Conservation (phyloP, 2,797 vertebrate species). For the Tapera naevia region DNA sequence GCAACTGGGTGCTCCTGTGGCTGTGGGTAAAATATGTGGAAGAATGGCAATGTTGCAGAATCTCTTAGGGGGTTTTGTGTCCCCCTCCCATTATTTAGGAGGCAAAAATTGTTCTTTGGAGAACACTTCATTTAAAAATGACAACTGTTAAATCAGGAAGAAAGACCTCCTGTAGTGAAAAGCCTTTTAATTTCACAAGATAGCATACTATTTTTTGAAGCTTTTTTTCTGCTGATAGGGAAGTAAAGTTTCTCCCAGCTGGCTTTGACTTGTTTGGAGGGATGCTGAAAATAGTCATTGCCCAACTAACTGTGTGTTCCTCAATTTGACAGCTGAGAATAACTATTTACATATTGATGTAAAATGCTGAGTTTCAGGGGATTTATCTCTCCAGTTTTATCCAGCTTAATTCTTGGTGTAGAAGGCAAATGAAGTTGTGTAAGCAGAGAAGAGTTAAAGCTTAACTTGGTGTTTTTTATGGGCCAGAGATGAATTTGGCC, state of each 20-base stretch:
- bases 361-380: background rate
- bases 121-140: background rate
- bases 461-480: background rate
- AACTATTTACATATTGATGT: constrained; percentile 18
- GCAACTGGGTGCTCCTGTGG: background rate
- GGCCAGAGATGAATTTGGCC: background rate
- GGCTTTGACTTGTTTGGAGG: constrained; percentile 30
- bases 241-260: constrained; percentile 57
- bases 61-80: background rate
- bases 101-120: background rate
- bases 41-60: background rate
- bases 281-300: constrained; percentile 40
- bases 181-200: constrained; percentile 2
- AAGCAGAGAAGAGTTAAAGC: background rate
- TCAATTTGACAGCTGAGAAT: constrained; percentile 23
- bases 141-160: background rate
- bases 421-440: background rate
- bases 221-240: background rate
- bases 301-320: background rate
- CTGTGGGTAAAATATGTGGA: background rate
- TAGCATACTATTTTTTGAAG: constrained; percentile 6
- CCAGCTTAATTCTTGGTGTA: background rate
- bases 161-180: background rate
- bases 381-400: background rate
- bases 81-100: rapidly evolving